Conservation (phyloP, 1,140 invertebrate species). For the Copidosoma floridanum region DNA sequence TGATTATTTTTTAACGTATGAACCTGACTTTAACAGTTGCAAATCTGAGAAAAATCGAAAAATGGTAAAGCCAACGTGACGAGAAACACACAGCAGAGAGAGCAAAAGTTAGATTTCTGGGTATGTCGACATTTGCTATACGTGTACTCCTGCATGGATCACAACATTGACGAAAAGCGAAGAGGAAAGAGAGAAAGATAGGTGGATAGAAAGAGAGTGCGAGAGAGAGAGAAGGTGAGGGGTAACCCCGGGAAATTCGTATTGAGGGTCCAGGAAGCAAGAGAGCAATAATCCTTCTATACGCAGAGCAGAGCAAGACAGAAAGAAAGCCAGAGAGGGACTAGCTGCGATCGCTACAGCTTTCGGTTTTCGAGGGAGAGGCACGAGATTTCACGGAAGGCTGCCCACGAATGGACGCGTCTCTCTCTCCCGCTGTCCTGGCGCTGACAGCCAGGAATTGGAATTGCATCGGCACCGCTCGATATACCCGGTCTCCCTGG, state of each 20-base stretch:
- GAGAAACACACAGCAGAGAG: constrained; percentile 18
- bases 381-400: constrained; percentile 55
- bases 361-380: constrained; percentile 36
- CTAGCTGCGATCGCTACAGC: constrained; percentile 19
- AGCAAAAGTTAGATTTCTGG: constrained; percentile 5
- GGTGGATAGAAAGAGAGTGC: constrained; percentile 18
- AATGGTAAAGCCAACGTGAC: too few species aligned
- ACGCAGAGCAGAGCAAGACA: constrained; percentile 22
- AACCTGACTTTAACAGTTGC: too few species aligned
- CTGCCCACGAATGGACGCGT: constrained; percentile 57
- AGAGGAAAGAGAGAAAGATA: constrained; percentile 6
- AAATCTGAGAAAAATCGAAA: too few species aligned
- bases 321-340: not conserved
- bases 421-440: constrained; percentile 57
- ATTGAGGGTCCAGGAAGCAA: too few species aligned
- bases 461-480: constrained; percentile 58
- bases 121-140: too few species aligned
- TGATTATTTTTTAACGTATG: too few species aligned
- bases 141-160: too few species aligned
- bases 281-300: not conserved
- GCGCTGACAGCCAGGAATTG: constrained; percentile 59
- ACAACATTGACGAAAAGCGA: too few species aligned
- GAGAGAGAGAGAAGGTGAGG: constrained; percentile 28
- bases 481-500: constrained; percentile 41
- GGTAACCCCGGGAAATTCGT: constrained; percentile 21